Evolutionary conservation across 1,140 invertebrate genomes (phyloP).

Genomic region (Leptinotarsa texana): DNA sequence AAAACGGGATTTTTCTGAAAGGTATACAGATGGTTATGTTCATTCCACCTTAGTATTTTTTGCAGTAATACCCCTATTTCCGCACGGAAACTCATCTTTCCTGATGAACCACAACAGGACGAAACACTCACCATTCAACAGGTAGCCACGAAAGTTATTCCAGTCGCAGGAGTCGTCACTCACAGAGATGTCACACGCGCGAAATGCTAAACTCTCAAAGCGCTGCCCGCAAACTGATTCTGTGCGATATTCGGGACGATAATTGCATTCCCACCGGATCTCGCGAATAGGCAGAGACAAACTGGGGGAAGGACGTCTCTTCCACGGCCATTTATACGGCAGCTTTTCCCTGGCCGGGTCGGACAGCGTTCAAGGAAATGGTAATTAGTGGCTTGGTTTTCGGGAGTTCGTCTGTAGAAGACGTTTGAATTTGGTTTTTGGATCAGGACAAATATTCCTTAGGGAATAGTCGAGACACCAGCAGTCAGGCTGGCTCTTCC

Average conservation of each 20-base stretch:
- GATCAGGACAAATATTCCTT: too few relatives aligned
- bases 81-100: too few relatives aligned
- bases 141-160: neutral
- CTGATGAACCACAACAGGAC: neutral
- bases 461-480: too few relatives aligned
- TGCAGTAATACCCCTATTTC: too few relatives aligned
- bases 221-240: constrained; percentile 9
- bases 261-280: constrained; percentile 7
- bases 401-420: too few relatives aligned
- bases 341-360: neutral
- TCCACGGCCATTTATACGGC: constrained; percentile 8
- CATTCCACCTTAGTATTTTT: too few relatives aligned
- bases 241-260: neutral
- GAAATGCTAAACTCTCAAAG: neutral
- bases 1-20: neutral
- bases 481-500: too few relatives aligned
- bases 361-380: neutral
- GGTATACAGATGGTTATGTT: neutral
- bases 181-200: neutral
- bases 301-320: constrained; percentile 12
- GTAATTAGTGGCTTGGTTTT: neutral
- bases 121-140: constrained; percentile 16
- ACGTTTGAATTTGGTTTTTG: too few relatives aligned
- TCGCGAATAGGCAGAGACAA: constrained; percentile 16
- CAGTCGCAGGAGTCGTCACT: neutral